Conservation (phyloP, 2,888 invertebrate genomes). For the Julus scandinavius region DNA sequence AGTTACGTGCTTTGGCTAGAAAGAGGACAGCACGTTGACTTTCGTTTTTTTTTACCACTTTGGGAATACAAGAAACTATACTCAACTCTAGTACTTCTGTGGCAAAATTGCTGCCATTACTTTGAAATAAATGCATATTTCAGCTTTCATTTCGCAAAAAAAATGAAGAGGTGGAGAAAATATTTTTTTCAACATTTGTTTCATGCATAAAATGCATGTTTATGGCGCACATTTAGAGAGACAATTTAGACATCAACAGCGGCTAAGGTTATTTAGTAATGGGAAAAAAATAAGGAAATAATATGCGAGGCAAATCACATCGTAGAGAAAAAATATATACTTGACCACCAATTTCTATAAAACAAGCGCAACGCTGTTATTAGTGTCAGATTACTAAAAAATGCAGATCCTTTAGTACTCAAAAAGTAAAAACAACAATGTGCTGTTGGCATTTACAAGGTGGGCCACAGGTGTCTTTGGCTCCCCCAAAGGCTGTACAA, state of each 20-base stretch:
- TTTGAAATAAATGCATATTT: constrained; percentile 18
- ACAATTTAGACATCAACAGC: constrained; percentile 8
- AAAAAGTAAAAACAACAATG: neutral
- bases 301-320: neutral
- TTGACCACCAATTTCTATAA: neutral
- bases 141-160: neutral
- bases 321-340: neutral
- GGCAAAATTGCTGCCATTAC: neutral
- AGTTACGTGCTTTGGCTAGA: neutral
- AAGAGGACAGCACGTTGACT: constrained; percentile 20
- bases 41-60: constrained; percentile 8
- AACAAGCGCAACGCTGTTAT: neutral
- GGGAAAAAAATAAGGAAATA: constrained; percentile 14
- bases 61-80: neutral
- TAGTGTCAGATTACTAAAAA: neutral
- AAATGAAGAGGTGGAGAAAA: neutral
- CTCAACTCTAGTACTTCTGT: constrained; percentile 4
- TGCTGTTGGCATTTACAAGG: neutral
- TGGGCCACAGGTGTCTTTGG: neutral
- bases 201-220: neutral
- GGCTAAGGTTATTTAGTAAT: neutral
- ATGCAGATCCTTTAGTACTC: neutral
- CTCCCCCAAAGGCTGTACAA: neutral
- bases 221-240: neutral
- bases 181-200: neutral